Percentiles rank a stretch among this genome's conserved stretches.
Evolutionary conservation across 2,113 vertebrate species (phyloP).

Genomic region (Hystrix brachyura): DNA sequence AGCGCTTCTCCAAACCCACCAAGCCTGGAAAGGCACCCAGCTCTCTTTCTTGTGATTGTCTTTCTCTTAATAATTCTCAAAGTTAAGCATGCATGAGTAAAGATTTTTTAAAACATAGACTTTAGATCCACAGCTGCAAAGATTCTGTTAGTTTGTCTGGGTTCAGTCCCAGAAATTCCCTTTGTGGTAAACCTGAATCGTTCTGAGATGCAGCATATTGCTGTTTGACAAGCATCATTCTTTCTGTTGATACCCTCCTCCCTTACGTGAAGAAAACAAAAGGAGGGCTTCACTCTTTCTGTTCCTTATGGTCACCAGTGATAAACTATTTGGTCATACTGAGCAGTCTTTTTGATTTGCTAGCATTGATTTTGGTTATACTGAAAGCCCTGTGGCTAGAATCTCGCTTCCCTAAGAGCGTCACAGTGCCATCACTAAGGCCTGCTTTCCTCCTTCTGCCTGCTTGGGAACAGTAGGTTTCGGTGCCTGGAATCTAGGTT

Average conservation of each 20-base stretch:
- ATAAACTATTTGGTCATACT: not conserved
- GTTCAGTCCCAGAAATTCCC: not conserved
- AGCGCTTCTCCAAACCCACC: not conserved
- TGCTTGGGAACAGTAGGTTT: not conserved
- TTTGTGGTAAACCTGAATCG: not conserved
- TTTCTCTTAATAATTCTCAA: not conserved
- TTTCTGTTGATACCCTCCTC: not conserved
- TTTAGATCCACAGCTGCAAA: not conserved
- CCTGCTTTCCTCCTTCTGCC: not conserved
- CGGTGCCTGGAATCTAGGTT: not conserved
- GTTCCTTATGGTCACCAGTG: not conserved
- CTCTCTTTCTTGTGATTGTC: not conserved
- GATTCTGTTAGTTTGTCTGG: not conserved
- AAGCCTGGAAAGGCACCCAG: not conserved
- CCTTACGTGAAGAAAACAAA: not conserved
- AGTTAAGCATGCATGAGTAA: not conserved
- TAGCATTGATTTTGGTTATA: not conserved
- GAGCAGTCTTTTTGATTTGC: not conserved
- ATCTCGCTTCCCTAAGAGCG: not conserved
- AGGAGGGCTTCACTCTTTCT: not conserved
- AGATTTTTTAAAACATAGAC: not conserved
- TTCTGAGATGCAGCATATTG: not conserved
- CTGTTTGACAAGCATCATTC: not conserved
- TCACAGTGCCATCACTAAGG: fast-evolving
- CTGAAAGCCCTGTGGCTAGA: not conserved